Evolutionary conservation across 1,140 invertebrate species (phyloP).

Genomic region (Arion vulgaris): DNA sequence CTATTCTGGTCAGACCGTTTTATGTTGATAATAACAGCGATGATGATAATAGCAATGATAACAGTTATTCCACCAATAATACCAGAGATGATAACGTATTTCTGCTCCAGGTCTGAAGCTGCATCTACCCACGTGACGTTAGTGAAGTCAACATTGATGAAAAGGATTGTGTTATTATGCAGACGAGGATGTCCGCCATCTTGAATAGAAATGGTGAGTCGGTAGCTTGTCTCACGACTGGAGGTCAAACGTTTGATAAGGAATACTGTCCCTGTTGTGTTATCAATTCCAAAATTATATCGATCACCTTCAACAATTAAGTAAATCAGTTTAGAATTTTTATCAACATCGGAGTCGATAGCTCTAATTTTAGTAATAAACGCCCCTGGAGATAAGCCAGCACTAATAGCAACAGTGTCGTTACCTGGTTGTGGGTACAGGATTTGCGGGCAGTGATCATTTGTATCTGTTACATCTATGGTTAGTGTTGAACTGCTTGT

Average conservation of each 20-base stretch:
- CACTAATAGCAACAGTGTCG: conserved; percentile 39
- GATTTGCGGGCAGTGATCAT: conserved; percentile 87
- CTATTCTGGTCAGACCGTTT: no score
- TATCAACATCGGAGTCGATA: conserved; percentile 20
- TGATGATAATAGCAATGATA: conserved; percentile 40
- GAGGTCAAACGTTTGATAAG: background rate
- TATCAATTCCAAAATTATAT: conserved; percentile 39
- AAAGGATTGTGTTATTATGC: conserved; percentile 9
- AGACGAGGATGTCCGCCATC: conserved; percentile 25
- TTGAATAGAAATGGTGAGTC: conserved; percentile 30
- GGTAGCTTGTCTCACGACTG: conserved; percentile 4
- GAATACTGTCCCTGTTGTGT: conserved; percentile 40
- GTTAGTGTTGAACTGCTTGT: conserved; percentile 81
- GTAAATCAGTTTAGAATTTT: conserved; percentile 33
- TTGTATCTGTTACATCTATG: conserved; percentile 84
- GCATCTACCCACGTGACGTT: conserved; percentile 33
- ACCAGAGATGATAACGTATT: conserved; percentile 43
- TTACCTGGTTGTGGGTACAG: conserved; percentile 47
- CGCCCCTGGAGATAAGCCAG: conserved; percentile 22
- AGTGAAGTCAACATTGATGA: conserved; percentile 27
- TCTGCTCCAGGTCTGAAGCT: background rate
- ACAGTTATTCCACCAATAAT: conserved; percentile 42
- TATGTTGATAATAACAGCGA: conserved; percentile 42
- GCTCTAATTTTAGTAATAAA: conserved; percentile 19
- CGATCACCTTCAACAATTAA: conserved; percentile 29